Conservation (phyloP, 2,113 vertebrate species). For the Poecile atricapillus region DNA sequence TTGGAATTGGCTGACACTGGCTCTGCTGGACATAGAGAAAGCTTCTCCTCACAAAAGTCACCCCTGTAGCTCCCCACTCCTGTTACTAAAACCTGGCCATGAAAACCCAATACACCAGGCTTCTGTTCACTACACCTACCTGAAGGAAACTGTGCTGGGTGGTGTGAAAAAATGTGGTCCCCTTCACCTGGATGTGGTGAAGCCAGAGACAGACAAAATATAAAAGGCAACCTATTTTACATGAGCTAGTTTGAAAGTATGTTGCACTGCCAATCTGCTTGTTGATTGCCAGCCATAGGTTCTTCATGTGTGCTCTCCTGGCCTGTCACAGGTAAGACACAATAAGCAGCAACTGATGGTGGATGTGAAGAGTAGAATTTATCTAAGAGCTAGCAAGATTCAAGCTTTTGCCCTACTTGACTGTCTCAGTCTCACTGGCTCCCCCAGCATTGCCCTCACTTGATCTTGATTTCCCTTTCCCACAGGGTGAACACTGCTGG, state of each 20-base stretch:
- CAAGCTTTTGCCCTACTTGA: neutral
- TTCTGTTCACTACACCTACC: neutral
- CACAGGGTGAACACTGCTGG: fast-evolving
- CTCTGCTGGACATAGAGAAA: neutral
- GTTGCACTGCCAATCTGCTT: neutral
- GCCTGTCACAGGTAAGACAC: neutral
- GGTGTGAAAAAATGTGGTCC: neutral
- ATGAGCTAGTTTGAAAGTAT: neutral
- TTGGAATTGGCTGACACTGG: neutral
- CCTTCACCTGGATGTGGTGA: neutral
- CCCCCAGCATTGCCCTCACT: fast-evolving
- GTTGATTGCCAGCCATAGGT: neutral
- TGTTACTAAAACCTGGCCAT: neutral
- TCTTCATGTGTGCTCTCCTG: neutral
- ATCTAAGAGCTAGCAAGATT: neutral
- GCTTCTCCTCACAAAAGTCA: neutral
- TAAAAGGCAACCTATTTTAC: neutral
- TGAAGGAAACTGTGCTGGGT: neutral
- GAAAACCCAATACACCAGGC: neutral
- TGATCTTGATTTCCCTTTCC: neutral
- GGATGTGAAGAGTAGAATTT: neutral
- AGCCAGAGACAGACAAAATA: neutral
- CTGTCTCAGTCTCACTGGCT: neutral
- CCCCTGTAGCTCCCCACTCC: neutral
- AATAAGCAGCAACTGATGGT: neutral